Conservation (phyloP, 2,888 invertebrate species). For the Arrhopalites spinosus region DNA sequence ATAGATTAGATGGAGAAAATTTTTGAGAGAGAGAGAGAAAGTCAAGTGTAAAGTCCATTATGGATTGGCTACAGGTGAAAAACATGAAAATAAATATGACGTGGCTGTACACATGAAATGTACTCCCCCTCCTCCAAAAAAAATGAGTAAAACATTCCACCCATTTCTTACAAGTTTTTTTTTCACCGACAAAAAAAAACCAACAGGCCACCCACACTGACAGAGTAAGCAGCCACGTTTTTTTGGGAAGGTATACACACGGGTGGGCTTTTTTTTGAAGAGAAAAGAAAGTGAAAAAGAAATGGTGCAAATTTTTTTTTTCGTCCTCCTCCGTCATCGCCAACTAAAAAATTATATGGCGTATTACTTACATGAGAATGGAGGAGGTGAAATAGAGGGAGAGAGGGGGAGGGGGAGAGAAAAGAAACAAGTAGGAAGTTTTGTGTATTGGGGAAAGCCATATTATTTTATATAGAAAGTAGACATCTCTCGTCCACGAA, state of each 20-base stretch:
- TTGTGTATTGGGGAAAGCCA: neutral
- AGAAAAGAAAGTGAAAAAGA: neutral
- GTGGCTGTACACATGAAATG: no score
- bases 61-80: constrained; percentile 11
- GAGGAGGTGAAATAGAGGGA: neutral
- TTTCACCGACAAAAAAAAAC: neutral
- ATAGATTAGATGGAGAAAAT: no score
- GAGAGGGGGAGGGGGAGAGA: neutral
- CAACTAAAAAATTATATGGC: constrained; percentile 11
- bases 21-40: no score
- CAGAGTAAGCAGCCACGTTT: no score
- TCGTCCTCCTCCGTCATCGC: neutral
- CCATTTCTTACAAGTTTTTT: no score
- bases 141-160: no score
- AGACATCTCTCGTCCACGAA: neutral
- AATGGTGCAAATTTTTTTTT: constrained; percentile 6
- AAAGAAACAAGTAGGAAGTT: neutral
- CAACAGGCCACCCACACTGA: neutral
- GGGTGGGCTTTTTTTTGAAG: neutral
- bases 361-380: constrained; percentile 1
- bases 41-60: neutral
- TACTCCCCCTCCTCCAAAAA: no score
- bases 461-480: no score
- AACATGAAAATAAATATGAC: no score
- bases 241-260: no score